Evolutionary conservation across 2,113 vertebrate genomes (phyloP).

Genomic region (Bothrops jararaca): DNA sequence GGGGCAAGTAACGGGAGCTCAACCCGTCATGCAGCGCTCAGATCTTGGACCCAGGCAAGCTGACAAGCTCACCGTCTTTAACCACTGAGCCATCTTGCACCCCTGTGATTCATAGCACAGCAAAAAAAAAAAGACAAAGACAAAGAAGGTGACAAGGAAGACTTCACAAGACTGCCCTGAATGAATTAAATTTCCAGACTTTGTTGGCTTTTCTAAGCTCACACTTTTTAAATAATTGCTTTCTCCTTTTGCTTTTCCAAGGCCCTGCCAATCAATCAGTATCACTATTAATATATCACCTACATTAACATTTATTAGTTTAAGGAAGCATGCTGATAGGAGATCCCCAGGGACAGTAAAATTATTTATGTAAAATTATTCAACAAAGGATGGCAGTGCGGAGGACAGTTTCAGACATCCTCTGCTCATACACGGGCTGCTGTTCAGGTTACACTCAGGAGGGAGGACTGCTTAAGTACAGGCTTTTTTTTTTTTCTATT

Average conservation of each 20-base stretch:
- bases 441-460: background rate
- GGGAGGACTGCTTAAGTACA: background rate
- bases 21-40: background rate
- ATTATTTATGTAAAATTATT: background rate
- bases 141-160: background rate
- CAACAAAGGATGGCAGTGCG: background rate
- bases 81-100: background rate
- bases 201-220: background rate
- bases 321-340: background rate
- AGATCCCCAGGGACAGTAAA: background rate
- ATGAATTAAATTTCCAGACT: background rate
- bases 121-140: background rate
- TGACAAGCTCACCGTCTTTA: background rate
- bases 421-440: background rate
- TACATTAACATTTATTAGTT: background rate
- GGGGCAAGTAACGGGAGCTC: background rate
- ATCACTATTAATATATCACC: background rate
- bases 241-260: background rate
- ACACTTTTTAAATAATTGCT: background rate
- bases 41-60: background rate
- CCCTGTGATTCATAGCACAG: background rate
- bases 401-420: background rate
- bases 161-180: background rate
- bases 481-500: background rate
- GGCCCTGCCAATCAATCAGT: background rate